Base-by-base conservation (phyloP, 2,888 invertebrate species). In the Petrolisthes manimaculis region DNA sequence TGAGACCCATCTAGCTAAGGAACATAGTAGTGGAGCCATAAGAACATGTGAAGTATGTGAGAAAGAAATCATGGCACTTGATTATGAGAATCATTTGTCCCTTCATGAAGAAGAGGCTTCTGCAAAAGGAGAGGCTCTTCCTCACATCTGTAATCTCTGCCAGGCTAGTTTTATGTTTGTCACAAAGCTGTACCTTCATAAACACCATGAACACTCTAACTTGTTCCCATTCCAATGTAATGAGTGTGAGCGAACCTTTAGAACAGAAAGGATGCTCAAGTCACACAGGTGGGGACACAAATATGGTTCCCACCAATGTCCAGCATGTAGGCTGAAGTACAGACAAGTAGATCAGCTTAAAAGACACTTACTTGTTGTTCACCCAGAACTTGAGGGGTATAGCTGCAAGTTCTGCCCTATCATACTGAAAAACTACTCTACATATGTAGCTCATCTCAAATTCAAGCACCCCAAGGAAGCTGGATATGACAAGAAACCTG, bases 231-330 rank as follows among this genome's bases (percentile, higher is more conserved):
- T 83, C 51, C 85, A 89, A 21, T 89, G 89, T 56, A 85, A 82
- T 74, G 89, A 89, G 69, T 89, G 89, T 69, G 89, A 89, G 82
- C 81, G 85, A 18, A 85, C 82, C 53, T 89, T 85, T 56, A 82
- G 89, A 61, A 85, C 86, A 12, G 78, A 77, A n/a, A 61, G 85
- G 21, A 79, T 83, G 55, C 83, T 85, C 56, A 51, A 51, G 53
- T 82, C 85, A 18, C 89, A 89, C 78, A 85, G 67, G 51, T 78
- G 77, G 89, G 89, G 89, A 1, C 89, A 89, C 74, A 81, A 78
- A 21, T 89, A 85, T 56, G 89, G 89, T n/a, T 37, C 85, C 8
- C 89, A 89, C 56, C 89, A 89, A 71, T 89, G 89, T 55, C 89
- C 89, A n/a, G 85, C 82, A 37, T 89, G 89, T 37, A 75, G 61